Conservation (phyloP, 2,888 invertebrate species). For the Tinea trinotella region DNA sequence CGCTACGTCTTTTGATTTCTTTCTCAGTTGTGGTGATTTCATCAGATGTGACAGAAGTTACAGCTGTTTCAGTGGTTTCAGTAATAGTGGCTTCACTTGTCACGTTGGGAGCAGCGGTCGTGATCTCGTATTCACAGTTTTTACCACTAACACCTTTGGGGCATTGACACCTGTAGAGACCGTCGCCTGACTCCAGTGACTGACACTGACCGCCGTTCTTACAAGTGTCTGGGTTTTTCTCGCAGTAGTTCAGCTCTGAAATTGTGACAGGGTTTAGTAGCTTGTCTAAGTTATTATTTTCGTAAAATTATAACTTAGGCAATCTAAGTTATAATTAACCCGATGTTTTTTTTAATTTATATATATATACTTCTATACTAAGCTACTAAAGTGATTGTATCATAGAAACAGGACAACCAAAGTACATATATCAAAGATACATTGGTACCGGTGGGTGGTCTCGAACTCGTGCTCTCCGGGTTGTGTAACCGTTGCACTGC, state of each 20-base stretch:
- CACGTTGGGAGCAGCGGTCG: conserved; percentile 26
- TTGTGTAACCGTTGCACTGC: no score
- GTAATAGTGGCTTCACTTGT: conserved; percentile 19
- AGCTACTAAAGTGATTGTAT: no score
- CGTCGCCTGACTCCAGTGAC: conserved; percentile 83
- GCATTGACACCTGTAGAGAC: conserved; percentile 83
- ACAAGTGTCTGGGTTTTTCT: conserved; percentile 81
- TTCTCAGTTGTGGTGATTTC: conserved; percentile 29
- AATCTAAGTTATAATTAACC: no score
- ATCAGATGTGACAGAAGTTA: conserved; percentile 25
- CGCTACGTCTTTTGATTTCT: conserved; percentile 36
- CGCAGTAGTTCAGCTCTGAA: conserved; percentile 87
- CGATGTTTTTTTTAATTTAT: no score
- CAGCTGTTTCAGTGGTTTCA: conserved; percentile 20
- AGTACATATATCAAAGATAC: no score
- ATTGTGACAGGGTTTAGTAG: no score
- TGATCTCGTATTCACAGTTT: conserved; percentile 76
- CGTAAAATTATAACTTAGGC: no score
- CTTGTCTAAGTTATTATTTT: no score
- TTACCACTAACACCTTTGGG: conserved; percentile 82
- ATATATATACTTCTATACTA: no score
- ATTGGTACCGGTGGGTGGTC: no score
- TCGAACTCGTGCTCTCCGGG: no score
- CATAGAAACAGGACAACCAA: no score
- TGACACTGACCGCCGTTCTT: conserved; percentile 87